Evolutionary conservation across 2,888 invertebrate species (phyloP).

Genomic region (Heteromyza rotundicornis): DNA sequence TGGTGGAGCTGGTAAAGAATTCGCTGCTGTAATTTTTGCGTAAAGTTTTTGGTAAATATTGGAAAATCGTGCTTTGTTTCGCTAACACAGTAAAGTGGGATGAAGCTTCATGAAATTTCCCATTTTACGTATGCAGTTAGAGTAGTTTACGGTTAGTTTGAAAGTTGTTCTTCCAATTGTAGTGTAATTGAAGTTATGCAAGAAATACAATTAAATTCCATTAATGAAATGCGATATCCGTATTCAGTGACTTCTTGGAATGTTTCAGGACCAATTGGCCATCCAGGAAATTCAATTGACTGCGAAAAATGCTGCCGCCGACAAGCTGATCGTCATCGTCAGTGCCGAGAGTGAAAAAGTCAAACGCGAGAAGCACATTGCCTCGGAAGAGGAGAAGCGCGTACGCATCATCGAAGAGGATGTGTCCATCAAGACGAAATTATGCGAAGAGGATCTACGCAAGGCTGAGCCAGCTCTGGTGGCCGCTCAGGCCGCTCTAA

Average conservation of each 20-base stretch:
- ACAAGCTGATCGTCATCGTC: slow-evolving; percentile 86
- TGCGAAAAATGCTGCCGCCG: slow-evolving; percentile 90
- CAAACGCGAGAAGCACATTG: slow-evolving; percentile 81
- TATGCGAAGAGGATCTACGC: slow-evolving; percentile 88
- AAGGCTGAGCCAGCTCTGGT: slow-evolving; percentile 91
- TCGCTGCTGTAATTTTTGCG: neutral
- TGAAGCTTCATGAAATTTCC: neutral
- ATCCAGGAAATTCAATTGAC: slow-evolving; percentile 83
- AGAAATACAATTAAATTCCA: no score
- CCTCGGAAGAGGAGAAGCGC: slow-evolving; percentile 87
- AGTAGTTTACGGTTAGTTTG: no score
- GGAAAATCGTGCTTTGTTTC: slow-evolving; percentile 43
- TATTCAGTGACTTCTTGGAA: no score
- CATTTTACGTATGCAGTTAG: neutral
- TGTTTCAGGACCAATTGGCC: slow-evolving; percentile 64
- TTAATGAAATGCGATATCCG: no score
- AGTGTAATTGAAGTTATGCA: no score
- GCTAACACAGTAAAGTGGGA: no score
- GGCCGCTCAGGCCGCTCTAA: slow-evolving; percentile 79
- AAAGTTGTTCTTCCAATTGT: no score
- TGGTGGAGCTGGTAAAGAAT: neutral
- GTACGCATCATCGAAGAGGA: slow-evolving; percentile 90
- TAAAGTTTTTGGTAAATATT: slow-evolving; percentile 44
- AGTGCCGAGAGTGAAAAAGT: slow-evolving; percentile 92
- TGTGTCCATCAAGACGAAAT: slow-evolving; percentile 83